Conservation (phyloP, 2,113 vertebrate genomes). For the Sinosuthora webbiana region DNA sequence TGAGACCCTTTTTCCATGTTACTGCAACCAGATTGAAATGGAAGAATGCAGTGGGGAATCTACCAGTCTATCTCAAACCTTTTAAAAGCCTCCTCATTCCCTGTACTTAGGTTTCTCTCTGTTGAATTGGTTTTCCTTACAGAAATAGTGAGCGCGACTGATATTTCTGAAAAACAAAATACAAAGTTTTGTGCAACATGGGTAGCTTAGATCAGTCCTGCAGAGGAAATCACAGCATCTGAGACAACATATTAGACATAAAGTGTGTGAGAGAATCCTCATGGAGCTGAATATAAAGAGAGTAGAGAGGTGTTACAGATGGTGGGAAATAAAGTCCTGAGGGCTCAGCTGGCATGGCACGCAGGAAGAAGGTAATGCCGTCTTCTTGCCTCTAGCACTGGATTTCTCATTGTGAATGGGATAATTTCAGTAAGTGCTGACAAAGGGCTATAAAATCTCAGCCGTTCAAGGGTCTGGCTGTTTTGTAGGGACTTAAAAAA, state of each 20-base stretch:
- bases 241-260: not conserved
- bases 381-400: not conserved
- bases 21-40: not conserved
- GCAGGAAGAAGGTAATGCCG: not conserved
- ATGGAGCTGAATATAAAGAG: not conserved
- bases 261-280: not conserved
- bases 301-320: not conserved
- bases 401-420: not conserved
- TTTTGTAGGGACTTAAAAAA: not conserved
- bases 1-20: not conserved
- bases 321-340: not conserved
- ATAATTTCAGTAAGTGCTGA: not conserved
- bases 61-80: not conserved
- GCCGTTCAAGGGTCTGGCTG: not conserved
- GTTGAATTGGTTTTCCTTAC: not conserved
- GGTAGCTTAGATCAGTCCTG: not conserved
- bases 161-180: not conserved
- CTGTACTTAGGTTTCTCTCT: not conserved
- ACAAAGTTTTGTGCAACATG: not conserved
- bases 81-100: not conserved
- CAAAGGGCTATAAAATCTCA: not conserved
- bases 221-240: not conserved
- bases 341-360: not conserved
- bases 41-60: not conserved
- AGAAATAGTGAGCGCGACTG: not conserved